phyloP scores from a whole-genome alignment of 2,797 vertebrate genomes.

The Pampus argenteus region DNA sequence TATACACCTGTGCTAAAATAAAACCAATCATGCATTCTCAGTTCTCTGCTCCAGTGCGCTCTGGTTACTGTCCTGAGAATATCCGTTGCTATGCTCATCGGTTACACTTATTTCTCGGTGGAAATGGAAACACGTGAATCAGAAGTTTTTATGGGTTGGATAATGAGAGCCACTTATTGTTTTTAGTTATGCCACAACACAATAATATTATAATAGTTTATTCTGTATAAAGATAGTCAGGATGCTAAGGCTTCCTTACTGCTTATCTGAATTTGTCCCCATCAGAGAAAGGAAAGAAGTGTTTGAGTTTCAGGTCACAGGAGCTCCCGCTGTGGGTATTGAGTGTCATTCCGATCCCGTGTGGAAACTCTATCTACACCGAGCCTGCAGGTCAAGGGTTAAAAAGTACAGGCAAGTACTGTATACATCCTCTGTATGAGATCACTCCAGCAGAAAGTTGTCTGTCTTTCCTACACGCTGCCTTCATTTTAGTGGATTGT shows the following conservation, averaged over 20 bases:
- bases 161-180: background rate
- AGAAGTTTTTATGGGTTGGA: background rate
- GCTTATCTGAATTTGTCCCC: background rate
- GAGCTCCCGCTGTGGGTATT: constrained; percentile 22
- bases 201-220: background rate
- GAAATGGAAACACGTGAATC: constrained; percentile 1
- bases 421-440: too few relatives aligned
- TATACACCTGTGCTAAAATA: constrained; percentile 8
- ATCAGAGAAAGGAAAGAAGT: constrained; percentile 14
- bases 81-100: constrained; percentile 29
- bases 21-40: background rate
- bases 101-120: constrained; percentile 44
- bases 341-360: constrained; percentile 28
- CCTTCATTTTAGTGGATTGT: background rate
- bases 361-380: constrained; percentile 38
- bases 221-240: background rate
- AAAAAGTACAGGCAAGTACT: constrained; percentile 5
- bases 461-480: background rate
- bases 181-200: background rate
- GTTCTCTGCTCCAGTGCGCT: constrained; percentile 1
- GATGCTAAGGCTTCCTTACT: background rate
- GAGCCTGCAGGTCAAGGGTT: constrained; percentile 14
- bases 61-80: background rate
- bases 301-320: constrained; percentile 42
- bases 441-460: constrained; percentile 19